Percentiles rank a stretch among this genome's conserved stretches.
Evolutionary conservation across 2,113 vertebrate genomes (phyloP).

Genomic region (Polypterus senegalus): DNA sequence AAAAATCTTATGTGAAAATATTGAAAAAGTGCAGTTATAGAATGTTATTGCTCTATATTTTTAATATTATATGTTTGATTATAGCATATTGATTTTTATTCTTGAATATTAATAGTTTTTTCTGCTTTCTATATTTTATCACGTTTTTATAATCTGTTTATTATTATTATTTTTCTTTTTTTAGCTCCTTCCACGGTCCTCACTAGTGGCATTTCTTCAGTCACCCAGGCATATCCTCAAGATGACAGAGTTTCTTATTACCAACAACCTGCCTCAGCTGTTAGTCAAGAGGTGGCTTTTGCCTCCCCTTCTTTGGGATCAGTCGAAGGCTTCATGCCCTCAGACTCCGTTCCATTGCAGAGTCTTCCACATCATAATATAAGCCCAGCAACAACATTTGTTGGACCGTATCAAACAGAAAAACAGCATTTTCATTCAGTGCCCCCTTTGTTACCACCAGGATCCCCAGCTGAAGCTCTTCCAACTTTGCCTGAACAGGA

Average conservation of each 20-base stretch:
- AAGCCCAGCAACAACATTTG: constrained; percentile 30
- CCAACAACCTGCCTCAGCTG: constrained; percentile 36
- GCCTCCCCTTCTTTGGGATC: constrained; percentile 23
- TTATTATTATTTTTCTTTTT: constrained; percentile 2
- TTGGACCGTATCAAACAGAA: constrained; percentile 43
- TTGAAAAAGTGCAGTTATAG: too few species aligned
- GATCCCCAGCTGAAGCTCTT: constrained; percentile 27
- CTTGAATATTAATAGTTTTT: too few species aligned
- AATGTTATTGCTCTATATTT: too few species aligned
- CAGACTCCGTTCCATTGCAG: constrained; percentile 13
- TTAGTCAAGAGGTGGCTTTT: constrained; percentile 20
- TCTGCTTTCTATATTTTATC: neutral
- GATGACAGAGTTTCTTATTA: constrained; percentile 49
- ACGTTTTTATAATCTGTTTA: neutral
- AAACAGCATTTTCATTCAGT: constrained; percentile 32
- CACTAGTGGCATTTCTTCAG: constrained; percentile 39
- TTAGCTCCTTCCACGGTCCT: constrained; percentile 61
- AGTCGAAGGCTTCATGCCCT: constrained; percentile 3
- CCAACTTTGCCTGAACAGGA: constrained; percentile 30
- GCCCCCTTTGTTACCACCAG: constrained; percentile 26
- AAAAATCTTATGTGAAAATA: too few species aligned
- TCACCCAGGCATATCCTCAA: constrained; percentile 25
- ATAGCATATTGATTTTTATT: too few species aligned
- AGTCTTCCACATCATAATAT: neutral
- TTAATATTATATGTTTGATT: too few species aligned